Base-by-base conservation (phyloP, 2,797 vertebrate species). In the Cephalopachus bancanus region DNA sequence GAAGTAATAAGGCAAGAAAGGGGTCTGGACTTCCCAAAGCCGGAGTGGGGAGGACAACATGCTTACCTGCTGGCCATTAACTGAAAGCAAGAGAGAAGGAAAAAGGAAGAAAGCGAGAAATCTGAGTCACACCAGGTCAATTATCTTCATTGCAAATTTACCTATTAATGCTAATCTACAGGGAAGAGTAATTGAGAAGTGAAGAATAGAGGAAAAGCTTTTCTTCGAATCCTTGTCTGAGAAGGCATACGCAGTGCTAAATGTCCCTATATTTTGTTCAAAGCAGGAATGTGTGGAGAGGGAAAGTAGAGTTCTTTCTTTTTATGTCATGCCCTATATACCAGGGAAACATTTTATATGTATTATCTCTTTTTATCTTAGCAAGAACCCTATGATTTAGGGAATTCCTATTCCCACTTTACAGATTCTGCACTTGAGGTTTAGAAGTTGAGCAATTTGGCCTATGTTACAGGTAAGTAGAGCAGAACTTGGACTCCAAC, bases 91-190 rank as follows among this genome's bases (percentile, higher is more conserved):
- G 53, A 71, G 60, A 71, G 28, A 14, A 24, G 22, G 20, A 28
- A 33, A 59, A 4, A 44, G n/a, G 53, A 11, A 37, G 22, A 84
- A 28, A 79, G 8, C 53, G 20, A 89, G 60, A 87, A 95, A 79
- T 64, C 3, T 51, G 26, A n/a, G 22, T 28, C 20, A 78, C 3
- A 0, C 3, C 7, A 20, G 9, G 88, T 86, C 33, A 59, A 4
- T 53, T 76, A 2, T 19, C 24, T 91, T 81, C 59, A 83, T 85
- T 89, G 75, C 87, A 91, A 91, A 33, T 85, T 90, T 86, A 60
- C 9, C 26, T 59, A 8, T 62, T 15, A 74, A 59, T 74, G n/a
- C 24, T 86, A 67, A 83, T 79, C 12, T 53, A 24, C 49, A 49
- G 14, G 5, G 16, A 87, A 20, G 12, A 72, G 12, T 78, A 64